Evolutionary conservation across 2,113 vertebrate species (phyloP), one percentile per base, ranked within the genome.

Genomic region (Crotalus helleri): DNA sequence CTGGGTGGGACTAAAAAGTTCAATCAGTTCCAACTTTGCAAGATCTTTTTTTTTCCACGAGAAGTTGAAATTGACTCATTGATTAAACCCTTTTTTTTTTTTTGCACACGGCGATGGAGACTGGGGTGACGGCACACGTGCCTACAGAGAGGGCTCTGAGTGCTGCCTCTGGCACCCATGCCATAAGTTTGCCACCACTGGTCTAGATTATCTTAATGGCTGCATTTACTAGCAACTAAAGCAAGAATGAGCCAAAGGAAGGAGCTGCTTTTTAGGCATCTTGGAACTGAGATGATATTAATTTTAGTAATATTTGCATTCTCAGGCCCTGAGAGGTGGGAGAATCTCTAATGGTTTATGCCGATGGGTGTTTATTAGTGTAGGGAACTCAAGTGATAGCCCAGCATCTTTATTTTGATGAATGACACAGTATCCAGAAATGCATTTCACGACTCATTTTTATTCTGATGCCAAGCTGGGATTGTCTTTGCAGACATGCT

Each of bases 381-480:
- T 0, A 44, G 94, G 81, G 53, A 93, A 33, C 0, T 33, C 46
- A n/a, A 87, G 93, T 90, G 85, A 92, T 92, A 94, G 88, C 90
- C 90, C 89, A 33, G 88, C 81, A 81, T 94, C n/a, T 95, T 93
- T 95, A 93, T 93, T 91, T 93, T 96, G 96, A 97, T 95, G 90
- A 94, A 97, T 92, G 93, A 74, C 86, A 88, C 91, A 93, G 95
- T 94, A 95, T 91, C 95, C 94, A 93, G 94, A 94, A 81, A 53
- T 87, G 95, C 8, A 4, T 90, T 94, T 49, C 46, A 61, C 92
- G 95, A 93, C 95, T 97, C 96, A 96, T 96, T 93, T 94, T 96
- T 92, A 96, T 96, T 96, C 95, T 91, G 92, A 90, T 0, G 0
- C 89, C 57, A 89, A 53, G 94, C 95, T 87, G 95, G 96, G 95